Evolutionary conservation across 2,113 vertebrate species (phyloP), one percentile per base, ranked within the genome.

Genomic region (Macroglossus sobrinus): DNA sequence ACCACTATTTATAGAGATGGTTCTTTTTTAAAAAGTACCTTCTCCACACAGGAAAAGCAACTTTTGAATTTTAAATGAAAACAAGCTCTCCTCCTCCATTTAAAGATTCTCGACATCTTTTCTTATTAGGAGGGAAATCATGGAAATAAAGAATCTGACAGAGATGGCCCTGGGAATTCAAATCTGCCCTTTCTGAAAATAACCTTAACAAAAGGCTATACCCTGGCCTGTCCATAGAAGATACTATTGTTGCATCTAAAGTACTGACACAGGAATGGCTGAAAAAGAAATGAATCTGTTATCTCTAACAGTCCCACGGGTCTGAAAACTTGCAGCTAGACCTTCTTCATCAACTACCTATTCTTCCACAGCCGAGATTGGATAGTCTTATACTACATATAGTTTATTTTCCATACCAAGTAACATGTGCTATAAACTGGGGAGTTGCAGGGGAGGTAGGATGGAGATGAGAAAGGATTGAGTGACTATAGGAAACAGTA

Each of bases 1-100:
- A 5, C 15, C 75, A 15, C 35, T 85, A 53, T 79, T 76, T 55
- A 63, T 19, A 78, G 22, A 82, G 24, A 63, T 2, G 1, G 45
- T 18, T 63, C 55, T 75, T 90, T 90, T 92, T 55, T 2, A 21
- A 19, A 72, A 94, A 53, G 11, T 57, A 79, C 5, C 38, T 28
- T 86, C 28, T 89, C 30, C 35, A 64, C 18, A 92, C 9, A 84
- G 30, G 11, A 88, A 96, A 89, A 91, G 55, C 63, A 95, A 53
- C 47, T 80, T 93, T 84, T 75, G 81, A 35, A 24, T 43, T 87
- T 33, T 84, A 15, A 92, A 45, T 71, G 11, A 28, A 47, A 96
- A 57, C 18, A n/a, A 22, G 61, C 35, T 89, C 28, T 28, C 2
- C 57, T 35, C 30, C 82, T 80, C 61, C 57, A 90, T 57, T 40